Conservation (phyloP, 2,113 vertebrate genomes). For the Saguinus midas region DNA sequence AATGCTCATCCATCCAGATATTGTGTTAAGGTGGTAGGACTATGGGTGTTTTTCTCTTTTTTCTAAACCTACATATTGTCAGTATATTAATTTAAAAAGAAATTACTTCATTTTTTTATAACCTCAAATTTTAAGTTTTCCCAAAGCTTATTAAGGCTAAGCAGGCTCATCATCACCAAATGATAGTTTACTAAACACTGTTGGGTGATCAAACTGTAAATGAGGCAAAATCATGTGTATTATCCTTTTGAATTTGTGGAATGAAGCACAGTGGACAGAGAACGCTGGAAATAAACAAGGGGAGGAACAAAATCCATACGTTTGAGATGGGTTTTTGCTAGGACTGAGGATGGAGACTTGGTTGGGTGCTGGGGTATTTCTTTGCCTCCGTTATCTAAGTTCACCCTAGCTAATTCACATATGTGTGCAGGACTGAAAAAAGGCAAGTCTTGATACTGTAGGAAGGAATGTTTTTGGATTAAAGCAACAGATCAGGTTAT, state of each 20-base stretch:
- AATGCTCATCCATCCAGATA: not conserved
- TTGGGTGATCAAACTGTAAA: slow-evolving; percentile 49
- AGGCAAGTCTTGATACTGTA: not conserved
- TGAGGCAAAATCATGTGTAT: not conserved
- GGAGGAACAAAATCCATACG: not conserved
- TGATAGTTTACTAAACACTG: not conserved
- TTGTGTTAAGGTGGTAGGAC: not conserved
- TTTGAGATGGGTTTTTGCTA: not conserved
- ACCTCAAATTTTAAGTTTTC: not conserved
- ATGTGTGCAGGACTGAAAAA: not conserved
- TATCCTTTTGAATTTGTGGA: not conserved
- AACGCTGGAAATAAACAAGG: not conserved
- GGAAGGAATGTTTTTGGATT: not conserved
- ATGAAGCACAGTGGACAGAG: not conserved
- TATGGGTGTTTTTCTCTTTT: not conserved
- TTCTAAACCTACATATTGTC: not conserved
- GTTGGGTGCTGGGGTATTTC: fast-evolving
- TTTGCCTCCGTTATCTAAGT: not conserved
- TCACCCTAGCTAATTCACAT: not conserved
- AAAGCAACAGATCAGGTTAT: not conserved
- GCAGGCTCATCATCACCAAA: not conserved
- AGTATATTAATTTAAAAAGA: not conserved
- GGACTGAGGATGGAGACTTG: not conserved
- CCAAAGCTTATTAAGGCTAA: slow-evolving; percentile 29
- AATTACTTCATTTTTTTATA: not conserved